A percentile compares a stretch with the other conserved stretches of the same genome.
Conservation (phyloP, 2,113 vertebrate species). For the Strix uralensis region DNA sequence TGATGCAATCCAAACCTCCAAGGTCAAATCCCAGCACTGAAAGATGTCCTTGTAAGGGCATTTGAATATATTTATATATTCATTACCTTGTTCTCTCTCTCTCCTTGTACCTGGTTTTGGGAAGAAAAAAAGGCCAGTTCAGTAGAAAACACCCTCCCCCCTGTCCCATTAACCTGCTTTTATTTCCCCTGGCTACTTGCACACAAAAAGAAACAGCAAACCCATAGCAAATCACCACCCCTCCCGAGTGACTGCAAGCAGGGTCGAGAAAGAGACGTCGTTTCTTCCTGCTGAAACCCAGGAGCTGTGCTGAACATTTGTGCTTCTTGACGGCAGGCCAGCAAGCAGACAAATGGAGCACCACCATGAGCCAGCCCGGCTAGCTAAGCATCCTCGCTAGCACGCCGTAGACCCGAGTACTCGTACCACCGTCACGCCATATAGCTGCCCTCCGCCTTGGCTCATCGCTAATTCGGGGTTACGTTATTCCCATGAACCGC, state of each 20-base stretch:
- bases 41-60: not conserved
- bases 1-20: not conserved
- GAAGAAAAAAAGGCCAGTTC: not conserved
- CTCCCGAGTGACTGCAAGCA: fast-evolving
- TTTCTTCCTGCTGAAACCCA: not conserved
- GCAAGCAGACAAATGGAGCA: not conserved
- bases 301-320: not conserved
- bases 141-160: not conserved
- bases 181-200: not conserved
- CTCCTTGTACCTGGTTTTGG: not conserved
- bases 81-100: not conserved
- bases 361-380: not conserved
- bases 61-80: not conserved
- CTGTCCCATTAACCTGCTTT: conserved; percentile 48
- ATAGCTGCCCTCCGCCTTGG: not conserved
- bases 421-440: not conserved
- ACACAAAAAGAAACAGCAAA: not conserved
- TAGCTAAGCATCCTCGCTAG: not conserved
- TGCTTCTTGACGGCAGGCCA: not conserved
- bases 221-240: not conserved
- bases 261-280: fast-evolving
- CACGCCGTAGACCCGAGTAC: not conserved
- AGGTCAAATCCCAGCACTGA: not conserved
- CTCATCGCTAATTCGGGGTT: not conserved
- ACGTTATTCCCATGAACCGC: conserved; percentile 21